Base-by-base conservation (phyloP, 30 jellyfish, hydroid and myxozoan species). In the Pelagia noctiluca region DNA sequence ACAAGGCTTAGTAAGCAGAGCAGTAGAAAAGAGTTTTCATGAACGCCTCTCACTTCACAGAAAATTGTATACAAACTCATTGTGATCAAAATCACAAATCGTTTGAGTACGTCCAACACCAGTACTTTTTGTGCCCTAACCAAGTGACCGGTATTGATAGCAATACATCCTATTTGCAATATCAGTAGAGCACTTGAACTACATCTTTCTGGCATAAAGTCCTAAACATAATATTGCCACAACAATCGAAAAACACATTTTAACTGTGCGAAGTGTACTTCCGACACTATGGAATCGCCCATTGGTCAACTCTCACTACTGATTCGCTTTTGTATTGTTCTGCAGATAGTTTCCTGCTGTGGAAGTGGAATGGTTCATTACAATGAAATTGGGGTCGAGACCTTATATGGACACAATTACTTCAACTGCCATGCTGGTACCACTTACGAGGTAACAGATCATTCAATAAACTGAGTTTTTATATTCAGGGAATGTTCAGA, bases 351-450 rank as follows among this genome's bases (percentile, higher is more conserved):
- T 23, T 86, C 97, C 1, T 92, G 97, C 48, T 86, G 97, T 35
- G 93, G 98, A 0, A 95, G 92, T 68, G 96, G 97, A 3, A 87
- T 75, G 92, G 50, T 92, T 3, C 91, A 80, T 62, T 86, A 69
- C 75, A 92, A 86, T 81, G 96, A 86, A 22, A 36, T 87, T 22
- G 96, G 96, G 46, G 48, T 49, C 32, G 87, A 72, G 5, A 38
- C 89, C 3, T 61, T 65, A 26, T 76, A 86, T 75, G 97, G 96
- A 10, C 88, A 80, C 36, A 80, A 92, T 47, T 50, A 47, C 28
- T 92, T 92, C 83, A 73, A 82, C 69, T 92, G 98, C 61, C 98
- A 92, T 71, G 82, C 90, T 67, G 96, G 97, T 11, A 81, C 97
- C 10, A 80, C 97, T 8, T 92, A 87, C 35, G 96, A 92, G 97